Evolutionary conservation across 2,797 vertebrate genomes (phyloP).

Genomic region (Cyprinella venusta): DNA sequence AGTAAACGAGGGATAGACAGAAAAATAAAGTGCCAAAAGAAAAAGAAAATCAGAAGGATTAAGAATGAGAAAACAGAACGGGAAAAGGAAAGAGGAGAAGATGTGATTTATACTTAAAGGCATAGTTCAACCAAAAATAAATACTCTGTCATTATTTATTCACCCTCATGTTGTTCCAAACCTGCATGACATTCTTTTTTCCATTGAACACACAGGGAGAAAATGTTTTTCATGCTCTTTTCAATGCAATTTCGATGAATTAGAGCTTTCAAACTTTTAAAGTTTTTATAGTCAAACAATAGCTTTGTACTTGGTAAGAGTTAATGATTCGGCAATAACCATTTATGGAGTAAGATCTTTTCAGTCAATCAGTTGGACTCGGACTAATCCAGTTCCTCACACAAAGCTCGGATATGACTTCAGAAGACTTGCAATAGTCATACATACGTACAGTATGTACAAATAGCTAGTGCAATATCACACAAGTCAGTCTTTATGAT

Average conservation of each 20-base stretch:
- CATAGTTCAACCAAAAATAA: conserved; percentile 10
- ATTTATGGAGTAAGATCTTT: neutral
- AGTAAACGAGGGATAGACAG: conserved; percentile 1
- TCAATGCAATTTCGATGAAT: neutral
- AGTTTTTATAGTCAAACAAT: neutral
- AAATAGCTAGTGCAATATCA: neutral
- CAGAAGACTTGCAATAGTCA: neutral
- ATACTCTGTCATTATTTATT: conserved; percentile 2
- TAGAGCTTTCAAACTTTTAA: neutral
- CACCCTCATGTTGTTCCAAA: conserved; percentile 9
- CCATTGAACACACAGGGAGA: neutral
- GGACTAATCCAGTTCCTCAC: neutral
- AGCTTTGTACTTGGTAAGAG: neutral
- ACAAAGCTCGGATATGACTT: neutral
- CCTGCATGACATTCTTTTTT: neutral
- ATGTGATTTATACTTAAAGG: neutral
- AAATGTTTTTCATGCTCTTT: neutral
- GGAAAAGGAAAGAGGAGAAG: conserved; percentile 31
- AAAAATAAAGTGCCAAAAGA: conserved; percentile 16
- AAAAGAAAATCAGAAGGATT: neutral
- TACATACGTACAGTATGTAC: too few species aligned
- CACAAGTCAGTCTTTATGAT: neutral
- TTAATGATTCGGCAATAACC: neutral
- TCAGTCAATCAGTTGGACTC: neutral
- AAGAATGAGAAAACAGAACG: neutral